Base-by-base conservation (phyloP, 2,113 vertebrate genomes). In the Psittacula cyanocephala region DNA sequence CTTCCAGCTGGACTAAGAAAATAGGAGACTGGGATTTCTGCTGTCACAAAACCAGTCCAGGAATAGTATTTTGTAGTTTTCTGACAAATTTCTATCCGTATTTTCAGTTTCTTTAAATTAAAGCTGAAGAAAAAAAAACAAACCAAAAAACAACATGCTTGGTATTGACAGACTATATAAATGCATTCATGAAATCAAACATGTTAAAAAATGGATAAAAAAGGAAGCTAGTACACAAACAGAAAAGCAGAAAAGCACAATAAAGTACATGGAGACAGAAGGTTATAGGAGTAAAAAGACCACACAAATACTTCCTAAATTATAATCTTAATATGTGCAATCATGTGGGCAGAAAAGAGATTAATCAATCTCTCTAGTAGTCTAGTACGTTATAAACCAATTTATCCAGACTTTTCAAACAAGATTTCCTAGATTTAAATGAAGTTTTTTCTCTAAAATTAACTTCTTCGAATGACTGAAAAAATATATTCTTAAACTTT, bases 201-300 rank as follows among this genome's bases (percentile, higher is more conserved):
- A n/a, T 52, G 20, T 44, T 96, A 77, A 95, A 95, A 96, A 94
- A 96, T 83, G n/a, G 41, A 81, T 93, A 55, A 92, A 93, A 95
- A 83, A 78, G 24, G 19, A 72, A 72, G 50, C 31, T 72, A 31
- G 46, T 70, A 92, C 13, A 83, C 60, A 86, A 91, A 74, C 24
- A 86, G 37, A 19, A 82, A 28, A 53, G 62, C 22, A 87, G 33
- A 84, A 81, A 76, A 86, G 72, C 55, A 80, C 33, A 60, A 53
- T n/a, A 44, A 44, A 71, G 41, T 33, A 86, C 22, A 62, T 0
- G 3, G 60, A 83, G n/a, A 44, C 27, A 53, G n/a, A 86, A 92
- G 25, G 53, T 83, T 39, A 69, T 1, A 81, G n/a, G 31, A 47
- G 9, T 28, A 91, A 79, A 7, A 67, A 15, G 28, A 70, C 59